Evolutionary conservation across 2,797 vertebrate genomes (phyloP).

Genomic region (Malurus splendens): DNA sequence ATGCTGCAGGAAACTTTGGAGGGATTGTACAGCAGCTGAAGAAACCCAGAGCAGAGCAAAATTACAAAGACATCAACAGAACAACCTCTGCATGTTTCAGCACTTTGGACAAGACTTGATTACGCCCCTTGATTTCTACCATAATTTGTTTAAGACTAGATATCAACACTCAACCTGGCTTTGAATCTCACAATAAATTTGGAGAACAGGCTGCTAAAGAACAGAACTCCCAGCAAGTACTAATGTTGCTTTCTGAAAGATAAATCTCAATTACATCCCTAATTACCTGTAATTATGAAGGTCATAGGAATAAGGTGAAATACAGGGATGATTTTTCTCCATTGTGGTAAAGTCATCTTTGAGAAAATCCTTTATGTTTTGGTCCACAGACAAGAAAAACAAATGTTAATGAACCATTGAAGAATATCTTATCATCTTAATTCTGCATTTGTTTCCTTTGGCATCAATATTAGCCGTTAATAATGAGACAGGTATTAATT

Average conservation of each 20-base stretch:
- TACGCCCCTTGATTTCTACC: neutral
- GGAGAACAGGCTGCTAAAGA: neutral
- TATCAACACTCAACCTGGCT: neutral
- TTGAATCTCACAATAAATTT: neutral
- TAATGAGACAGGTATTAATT: conserved; percentile 14
- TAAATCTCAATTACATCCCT: neutral
- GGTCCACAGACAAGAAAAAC: neutral
- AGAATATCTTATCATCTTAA: neutral
- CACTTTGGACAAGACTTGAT: neutral
- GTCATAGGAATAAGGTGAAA: neutral
- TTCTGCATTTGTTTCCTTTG: neutral
- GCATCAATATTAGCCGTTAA: neutral
- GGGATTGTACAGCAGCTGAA: neutral
- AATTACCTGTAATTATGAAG: neutral
- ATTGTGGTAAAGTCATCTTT: neutral
- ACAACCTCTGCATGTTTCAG: neutral
- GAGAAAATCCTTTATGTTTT: neutral
- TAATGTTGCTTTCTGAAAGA: neutral
- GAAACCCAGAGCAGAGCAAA: neutral
- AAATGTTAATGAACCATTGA: neutral
- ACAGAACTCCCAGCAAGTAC: neutral
- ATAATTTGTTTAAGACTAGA: neutral
- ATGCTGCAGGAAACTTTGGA: neutral
- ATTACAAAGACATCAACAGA: neutral
- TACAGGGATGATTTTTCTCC: neutral